Evolutionary conservation across 1,140 invertebrate genomes (phyloP).

Genomic region (Planococcus citri): DNA sequence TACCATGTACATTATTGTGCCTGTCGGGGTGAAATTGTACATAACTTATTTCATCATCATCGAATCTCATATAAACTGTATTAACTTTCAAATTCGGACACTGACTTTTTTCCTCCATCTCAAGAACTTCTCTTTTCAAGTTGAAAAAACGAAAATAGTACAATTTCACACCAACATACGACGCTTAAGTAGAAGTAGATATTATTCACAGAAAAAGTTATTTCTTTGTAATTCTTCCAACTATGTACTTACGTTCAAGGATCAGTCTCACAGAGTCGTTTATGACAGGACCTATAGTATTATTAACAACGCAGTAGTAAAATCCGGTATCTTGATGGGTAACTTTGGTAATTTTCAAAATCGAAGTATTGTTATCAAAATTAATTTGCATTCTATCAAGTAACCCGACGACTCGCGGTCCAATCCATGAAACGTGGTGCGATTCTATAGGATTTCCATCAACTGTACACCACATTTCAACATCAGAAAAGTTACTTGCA

Average conservation of each 20-base stretch:
- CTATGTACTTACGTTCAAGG: slow-evolving; percentile 61
- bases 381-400: slow-evolving; percentile 48
- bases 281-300: slow-evolving; percentile 69
- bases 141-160: too few relatives aligned
- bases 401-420: slow-evolving; percentile 50
- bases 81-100: too few relatives aligned
- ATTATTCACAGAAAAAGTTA: too few relatives aligned
- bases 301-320: slow-evolving; percentile 83
- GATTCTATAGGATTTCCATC: slow-evolving; percentile 75
- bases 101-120: too few relatives aligned
- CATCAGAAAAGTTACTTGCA: slow-evolving; percentile 65
- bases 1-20: not conserved
- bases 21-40: not conserved
- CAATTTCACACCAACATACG: too few relatives aligned
- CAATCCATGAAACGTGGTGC: slow-evolving; percentile 75
- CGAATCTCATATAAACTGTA: too few relatives aligned
- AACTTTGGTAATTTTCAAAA: slow-evolving; percentile 62
- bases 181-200: too few relatives aligned
- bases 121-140: too few relatives aligned
- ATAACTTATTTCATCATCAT: too few relatives aligned
- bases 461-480: slow-evolving; percentile 72
- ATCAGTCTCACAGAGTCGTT: slow-evolving; percentile 46
- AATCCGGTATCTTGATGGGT: slow-evolving; percentile 72
- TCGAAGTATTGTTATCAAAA: slow-evolving; percentile 63
- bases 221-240: too few relatives aligned